Percentiles rank a stretch among this genome's conserved stretches.
These are phyloP conservation scores for Melanogrammus aeglefinus DNA, from an alignment of 2,797 vertebrate genomes.

Conservation along the genomic window DNA sequence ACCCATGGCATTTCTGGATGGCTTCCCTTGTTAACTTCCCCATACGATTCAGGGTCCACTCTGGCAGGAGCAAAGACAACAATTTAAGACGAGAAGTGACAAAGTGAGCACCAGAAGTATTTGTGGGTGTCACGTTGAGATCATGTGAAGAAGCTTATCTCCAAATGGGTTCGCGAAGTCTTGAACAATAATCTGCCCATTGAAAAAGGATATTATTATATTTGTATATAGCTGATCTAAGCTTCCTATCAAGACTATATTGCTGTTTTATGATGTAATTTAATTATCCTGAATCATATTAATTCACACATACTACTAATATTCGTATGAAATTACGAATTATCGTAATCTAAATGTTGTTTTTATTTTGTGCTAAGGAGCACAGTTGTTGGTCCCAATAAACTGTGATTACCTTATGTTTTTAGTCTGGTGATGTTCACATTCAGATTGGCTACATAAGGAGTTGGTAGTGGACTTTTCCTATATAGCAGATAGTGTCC, in stretches of 20 bases:
- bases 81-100: not conserved
- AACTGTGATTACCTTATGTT: not conserved
- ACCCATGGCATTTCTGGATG: not conserved
- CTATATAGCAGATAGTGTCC: not conserved
- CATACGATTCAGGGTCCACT: no score
- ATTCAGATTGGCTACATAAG: not conserved
- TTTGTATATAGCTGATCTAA: not conserved
- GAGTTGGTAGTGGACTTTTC: not conserved
- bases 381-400: not conserved
- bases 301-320: not conserved
- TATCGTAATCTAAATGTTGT: not conserved
- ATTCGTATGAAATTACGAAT: not conserved
- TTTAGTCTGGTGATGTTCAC: not conserved
- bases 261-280: not conserved
- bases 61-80: no score
- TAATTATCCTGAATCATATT: not conserved
- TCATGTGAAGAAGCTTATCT: conserved; percentile 27
- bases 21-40: no score
- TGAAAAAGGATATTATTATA: not conserved
- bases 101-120: no score
- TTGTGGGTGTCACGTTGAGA: conserved; percentile 20
- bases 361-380: not conserved
- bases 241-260: not conserved
- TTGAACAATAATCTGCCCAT: not conserved
- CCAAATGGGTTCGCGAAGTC: not conserved